Evolutionary conservation across 2,113 vertebrate genomes (phyloP), one percentile per base, ranked within the genome.

Genomic region (Antennarius striatus): DNA sequence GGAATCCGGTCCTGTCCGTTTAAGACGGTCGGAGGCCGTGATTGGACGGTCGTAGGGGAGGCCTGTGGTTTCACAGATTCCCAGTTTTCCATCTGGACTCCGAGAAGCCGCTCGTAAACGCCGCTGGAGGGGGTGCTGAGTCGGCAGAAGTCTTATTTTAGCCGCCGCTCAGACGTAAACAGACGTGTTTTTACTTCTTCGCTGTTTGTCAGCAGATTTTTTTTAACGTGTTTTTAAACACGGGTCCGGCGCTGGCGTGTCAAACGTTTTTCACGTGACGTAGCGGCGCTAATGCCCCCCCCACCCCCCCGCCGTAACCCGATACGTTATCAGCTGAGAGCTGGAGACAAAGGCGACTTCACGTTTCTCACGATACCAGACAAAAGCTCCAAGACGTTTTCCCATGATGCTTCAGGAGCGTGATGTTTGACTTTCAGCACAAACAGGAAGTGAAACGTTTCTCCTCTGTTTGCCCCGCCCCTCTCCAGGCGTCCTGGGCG

Each of bases 401-500:
- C 32, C 32, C 32, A 36, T 7, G 32, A 36, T 4, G 32, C 32
- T 36, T 36, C 32, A 36, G 32, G 32, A 36, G 32, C 32, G 22
- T 36, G 32, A 4, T 36, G 32, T 5, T 36, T 22, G 22, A 22
- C 32, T 36, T 36, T 7, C 4, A 36, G 7, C 5, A 36, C 32
- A 36, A 7, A 36, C 36, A 11, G 60, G 56, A 28, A 50, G 55
- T n/a, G 12, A 43, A 43, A 43, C 11, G 42, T 3, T 43, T 11
- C 7, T 9, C 42, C 11, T 12, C 7, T 11, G 11, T 43, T 43
- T 43, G 5, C 6, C 30, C 30, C 32, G 14, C 13, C 6, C 54
- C 5, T 5, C 5, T 11, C 0, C 88, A 93, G 93, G 88, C 91
- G 0, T 91, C 90, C 28, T 94, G 93, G 93, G 4, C 75, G 0